phyloP scores from a whole-genome alignment of 2,797 vertebrate species.

The Denticeps clupeoides region DNA sequence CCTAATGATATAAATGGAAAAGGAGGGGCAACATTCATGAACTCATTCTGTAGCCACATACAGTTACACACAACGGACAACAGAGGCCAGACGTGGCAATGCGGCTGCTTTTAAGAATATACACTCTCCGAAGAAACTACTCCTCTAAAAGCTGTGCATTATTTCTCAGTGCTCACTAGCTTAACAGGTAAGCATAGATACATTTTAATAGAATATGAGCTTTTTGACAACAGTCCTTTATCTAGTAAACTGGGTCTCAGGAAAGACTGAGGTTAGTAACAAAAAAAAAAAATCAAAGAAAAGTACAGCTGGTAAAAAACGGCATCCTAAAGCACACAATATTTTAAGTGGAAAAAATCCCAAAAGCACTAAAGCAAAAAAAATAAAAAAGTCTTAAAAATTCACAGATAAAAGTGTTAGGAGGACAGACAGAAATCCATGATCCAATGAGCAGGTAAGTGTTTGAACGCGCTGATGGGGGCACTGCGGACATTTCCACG shows the following conservation, averaged over 20 bases:
- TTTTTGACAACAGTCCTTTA: conserved; percentile 82
- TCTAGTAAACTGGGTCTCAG: conserved; percentile 75
- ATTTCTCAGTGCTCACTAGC: conserved; percentile 76
- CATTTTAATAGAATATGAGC: conserved; percentile 58
- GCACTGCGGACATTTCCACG: no score
- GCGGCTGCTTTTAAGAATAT: conserved; percentile 32
- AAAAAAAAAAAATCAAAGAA: conserved; percentile 20
- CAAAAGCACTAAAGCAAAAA: conserved; percentile 21
- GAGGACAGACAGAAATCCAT: conserved; percentile 12
- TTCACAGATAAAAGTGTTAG: background rate
- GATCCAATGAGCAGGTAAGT: no score
- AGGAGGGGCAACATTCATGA: conserved; percentile 22
- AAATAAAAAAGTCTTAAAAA: conserved; percentile 7
- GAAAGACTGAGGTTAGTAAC: conserved; percentile 65
- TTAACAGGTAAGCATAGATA: conserved; percentile 84
- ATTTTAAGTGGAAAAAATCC: conserved; percentile 14
- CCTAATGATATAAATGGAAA: conserved; percentile 29
- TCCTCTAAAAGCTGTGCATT: conserved; percentile 73
- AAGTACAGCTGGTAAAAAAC: conserved; percentile 49
- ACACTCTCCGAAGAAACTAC: conserved; percentile 43
- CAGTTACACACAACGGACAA: conserved; percentile 27
- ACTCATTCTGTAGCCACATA: conserved; percentile 11
- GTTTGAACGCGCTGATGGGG: no score
- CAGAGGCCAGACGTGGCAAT: conserved; percentile 26
- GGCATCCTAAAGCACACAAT: conserved; percentile 28